Conservation (phyloP, 2,888 invertebrate genomes). For the Chymomyza amoena region DNA sequence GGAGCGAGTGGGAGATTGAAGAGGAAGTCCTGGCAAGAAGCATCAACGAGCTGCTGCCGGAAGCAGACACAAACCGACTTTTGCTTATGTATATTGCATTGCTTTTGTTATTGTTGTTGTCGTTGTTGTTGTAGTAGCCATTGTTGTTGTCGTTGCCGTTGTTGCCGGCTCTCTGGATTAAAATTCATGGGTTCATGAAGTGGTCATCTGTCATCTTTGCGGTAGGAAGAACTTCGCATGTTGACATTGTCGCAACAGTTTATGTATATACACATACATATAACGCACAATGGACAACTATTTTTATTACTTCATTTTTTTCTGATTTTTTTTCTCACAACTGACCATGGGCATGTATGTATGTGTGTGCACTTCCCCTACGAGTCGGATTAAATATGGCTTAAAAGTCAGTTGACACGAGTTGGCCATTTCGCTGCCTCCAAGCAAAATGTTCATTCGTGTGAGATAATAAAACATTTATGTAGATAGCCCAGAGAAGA, state of each 20-base stretch:
- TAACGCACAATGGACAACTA: conserved; percentile 36
- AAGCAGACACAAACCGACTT: conserved; percentile 14
- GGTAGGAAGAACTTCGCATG: conserved; percentile 71
- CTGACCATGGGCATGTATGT: neutral
- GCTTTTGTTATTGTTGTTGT: neutral
- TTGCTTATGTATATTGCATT: conserved; percentile 1
- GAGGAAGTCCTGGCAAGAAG: neutral
- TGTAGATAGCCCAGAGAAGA: conserved; percentile 59
- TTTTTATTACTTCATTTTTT: neutral
- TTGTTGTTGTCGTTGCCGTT: conserved; percentile 9
- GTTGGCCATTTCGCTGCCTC: conserved; percentile 60
- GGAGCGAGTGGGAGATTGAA: neutral
- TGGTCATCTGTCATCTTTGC: conserved; percentile 73
- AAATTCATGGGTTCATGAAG: conserved; percentile 73
- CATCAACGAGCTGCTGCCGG: conserved; percentile 1
- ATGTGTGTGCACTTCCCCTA: conserved; percentile 49
- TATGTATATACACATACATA: conserved; percentile 34
- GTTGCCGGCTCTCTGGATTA: conserved; percentile 53
- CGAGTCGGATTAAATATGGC: conserved; percentile 67
- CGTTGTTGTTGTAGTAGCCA: neutral
- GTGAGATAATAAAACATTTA: conserved; percentile 69
- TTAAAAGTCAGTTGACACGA: conserved; percentile 71
- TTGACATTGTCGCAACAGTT: conserved; percentile 72
- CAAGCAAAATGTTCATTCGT: conserved; percentile 51
- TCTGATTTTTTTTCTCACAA: neutral